Conservation (phyloP, 2,888 invertebrate genomes). For the Pedicia rivosa region DNA sequence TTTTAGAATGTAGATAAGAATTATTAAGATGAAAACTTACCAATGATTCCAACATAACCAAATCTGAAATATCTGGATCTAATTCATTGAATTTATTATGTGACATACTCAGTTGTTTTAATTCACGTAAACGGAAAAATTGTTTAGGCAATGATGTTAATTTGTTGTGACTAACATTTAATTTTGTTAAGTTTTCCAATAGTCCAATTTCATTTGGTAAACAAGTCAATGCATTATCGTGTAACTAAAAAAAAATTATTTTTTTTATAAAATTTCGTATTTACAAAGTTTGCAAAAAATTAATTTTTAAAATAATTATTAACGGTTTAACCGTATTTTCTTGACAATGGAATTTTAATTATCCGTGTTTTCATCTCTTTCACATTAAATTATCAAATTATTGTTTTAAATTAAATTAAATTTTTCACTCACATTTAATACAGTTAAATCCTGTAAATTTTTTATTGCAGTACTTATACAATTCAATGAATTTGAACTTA, state of each 20-base stretch:
- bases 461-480: constrained; percentile 46
- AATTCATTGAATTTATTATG: constrained; percentile 54
- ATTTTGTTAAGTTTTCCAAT: constrained; percentile 45
- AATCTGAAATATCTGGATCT: constrained; percentile 55
- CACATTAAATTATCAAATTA: too few relatives aligned
- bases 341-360: too few relatives aligned
- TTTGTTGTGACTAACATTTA: constrained; percentile 56
- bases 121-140: constrained; percentile 50
- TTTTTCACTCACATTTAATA: constrained; percentile 42
- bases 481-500: constrained; percentile 55
- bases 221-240: constrained; percentile 60
- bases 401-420: not conserved
- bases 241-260: constrained; percentile 40
- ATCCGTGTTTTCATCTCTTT: too few relatives aligned
- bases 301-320: too few relatives aligned
- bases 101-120: constrained; percentile 56
- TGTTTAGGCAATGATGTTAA: constrained; percentile 42
- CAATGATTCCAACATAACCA: constrained; percentile 60
- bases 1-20: too few relatives aligned
- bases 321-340: too few relatives aligned
- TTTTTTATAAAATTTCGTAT: not conserved
- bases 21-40: too few relatives aligned
- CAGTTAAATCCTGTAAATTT: constrained; percentile 47
- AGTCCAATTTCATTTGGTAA: constrained; percentile 60
- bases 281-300: too few relatives aligned